phyloP scores from a whole-genome alignment of 2,888 invertebrate species.

The Hypena proboscidalis region DNA sequence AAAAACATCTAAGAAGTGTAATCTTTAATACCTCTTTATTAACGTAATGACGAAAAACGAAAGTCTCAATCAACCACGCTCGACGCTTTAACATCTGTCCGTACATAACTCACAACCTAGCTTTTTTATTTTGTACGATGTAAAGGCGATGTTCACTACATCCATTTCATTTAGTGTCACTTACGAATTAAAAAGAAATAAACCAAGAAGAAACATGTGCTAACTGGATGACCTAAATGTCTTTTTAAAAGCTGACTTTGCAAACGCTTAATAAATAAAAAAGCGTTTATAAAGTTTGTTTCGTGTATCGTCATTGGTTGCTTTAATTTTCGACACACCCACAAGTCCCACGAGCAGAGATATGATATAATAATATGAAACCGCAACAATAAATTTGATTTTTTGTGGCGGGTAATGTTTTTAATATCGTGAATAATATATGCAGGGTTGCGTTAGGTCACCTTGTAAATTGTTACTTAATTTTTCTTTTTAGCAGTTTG shows the following conservation, averaged over 20 bases:
- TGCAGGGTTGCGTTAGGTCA: slow-evolving; percentile 27
- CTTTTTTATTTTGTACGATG: background rate
- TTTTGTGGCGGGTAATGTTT: slow-evolving; percentile 9
- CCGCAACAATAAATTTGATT: slow-evolving; percentile 15
- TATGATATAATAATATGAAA: slow-evolving; percentile 5
- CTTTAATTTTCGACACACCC: slow-evolving; percentile 27
- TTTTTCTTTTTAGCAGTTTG: too few relatives aligned
- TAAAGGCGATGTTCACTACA: background rate
- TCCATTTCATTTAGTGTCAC: slow-evolving; percentile 9
- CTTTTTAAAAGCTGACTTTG: slow-evolving; percentile 6
- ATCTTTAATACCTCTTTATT: too few relatives aligned
- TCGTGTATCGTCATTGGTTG: slow-evolving; percentile 26
- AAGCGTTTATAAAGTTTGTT: slow-evolving; percentile 9
- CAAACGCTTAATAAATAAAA: slow-evolving; percentile 8
- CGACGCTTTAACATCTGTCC: background rate
- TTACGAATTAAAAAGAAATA: slow-evolving; percentile 19
- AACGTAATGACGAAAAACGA: too few relatives aligned
- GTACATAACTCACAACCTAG: slow-evolving; percentile 20
- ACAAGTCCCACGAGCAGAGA: slow-evolving; percentile 19
- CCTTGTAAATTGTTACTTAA: slow-evolving; percentile 14
- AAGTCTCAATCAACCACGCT: background rate
- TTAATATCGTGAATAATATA: slow-evolving; percentile 1
- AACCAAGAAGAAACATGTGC: slow-evolving; percentile 13
- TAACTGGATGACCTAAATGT: slow-evolving; percentile 13
- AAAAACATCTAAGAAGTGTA: too few relatives aligned